A percentile compares a stretch with the other conserved stretches of the same genome.
These are phyloP conservation scores for Euclidia mi DNA, from an alignment of 2,888 invertebrate species.

Conservation along the genomic window DNA sequence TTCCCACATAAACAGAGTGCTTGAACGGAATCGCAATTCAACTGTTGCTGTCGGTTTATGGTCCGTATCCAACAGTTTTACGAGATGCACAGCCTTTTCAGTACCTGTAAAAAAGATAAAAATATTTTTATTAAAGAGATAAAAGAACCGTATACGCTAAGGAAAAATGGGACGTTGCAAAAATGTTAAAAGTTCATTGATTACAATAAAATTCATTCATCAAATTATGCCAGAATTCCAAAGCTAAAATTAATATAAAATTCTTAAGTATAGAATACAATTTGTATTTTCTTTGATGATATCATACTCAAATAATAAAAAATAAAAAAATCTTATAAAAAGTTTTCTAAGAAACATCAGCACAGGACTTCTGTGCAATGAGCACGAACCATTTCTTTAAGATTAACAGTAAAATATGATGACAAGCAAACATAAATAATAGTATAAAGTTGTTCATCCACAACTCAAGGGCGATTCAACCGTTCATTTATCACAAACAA, in stretches of 20 bases:
- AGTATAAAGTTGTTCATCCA: not conserved
- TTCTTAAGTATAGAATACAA: too few relatives aligned
- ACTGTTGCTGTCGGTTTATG: slow-evolving; percentile 1
- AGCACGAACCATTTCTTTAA: too few relatives aligned
- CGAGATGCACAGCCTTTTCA: not conserved
- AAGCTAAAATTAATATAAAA: too few relatives aligned
- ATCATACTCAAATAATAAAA: too few relatives aligned
- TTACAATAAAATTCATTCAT: too few relatives aligned
- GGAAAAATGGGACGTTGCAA: too few relatives aligned
- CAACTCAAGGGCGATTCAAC: not conserved
- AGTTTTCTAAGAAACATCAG: too few relatives aligned
- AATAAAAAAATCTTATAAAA: too few relatives aligned
- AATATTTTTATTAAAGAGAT: not conserved
- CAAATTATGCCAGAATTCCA: too few relatives aligned
- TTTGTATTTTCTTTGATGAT: too few relatives aligned
- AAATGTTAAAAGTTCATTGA: too few relatives aligned
- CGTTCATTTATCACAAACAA: slow-evolving; percentile 7
- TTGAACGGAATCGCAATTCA: slow-evolving; percentile 26
- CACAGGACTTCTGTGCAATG: not conserved
- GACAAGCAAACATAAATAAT: slow-evolving; percentile 12
- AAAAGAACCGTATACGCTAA: too few relatives aligned
- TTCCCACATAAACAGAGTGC: slow-evolving; percentile 36
- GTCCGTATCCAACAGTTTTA: slow-evolving; percentile 20
- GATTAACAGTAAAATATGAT: slow-evolving; percentile 11
- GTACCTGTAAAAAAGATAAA: slow-evolving; percentile 39